These are phyloP conservation scores for Cyclophora punctaria DNA, from an alignment of 2,888 invertebrate genomes.

Conservation along the genomic window DNA sequence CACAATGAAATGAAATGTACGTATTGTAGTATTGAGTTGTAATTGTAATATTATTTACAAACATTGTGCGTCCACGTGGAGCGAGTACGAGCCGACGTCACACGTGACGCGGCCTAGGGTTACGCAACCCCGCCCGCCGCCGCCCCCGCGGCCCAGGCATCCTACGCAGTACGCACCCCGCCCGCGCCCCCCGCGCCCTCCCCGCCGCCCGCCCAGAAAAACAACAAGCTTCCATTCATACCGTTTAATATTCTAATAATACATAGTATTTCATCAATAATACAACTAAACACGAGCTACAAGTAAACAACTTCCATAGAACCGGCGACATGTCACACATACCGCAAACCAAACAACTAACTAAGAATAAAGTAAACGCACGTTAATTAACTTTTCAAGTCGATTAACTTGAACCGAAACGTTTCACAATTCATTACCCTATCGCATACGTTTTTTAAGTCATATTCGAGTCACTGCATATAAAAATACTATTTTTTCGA, in stretches of 20 bases:
- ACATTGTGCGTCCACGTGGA: constrained; percentile 16
- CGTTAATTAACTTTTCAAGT: too few species aligned
- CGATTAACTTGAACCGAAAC: too few species aligned
- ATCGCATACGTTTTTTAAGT: too few species aligned
- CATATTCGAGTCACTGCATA: too few species aligned
- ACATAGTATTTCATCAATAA: constrained; percentile 20
- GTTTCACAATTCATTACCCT: too few species aligned
- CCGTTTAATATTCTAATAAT: constrained; percentile 32
- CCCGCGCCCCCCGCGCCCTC: constrained; percentile 8
- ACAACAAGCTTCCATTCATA: constrained; percentile 36
- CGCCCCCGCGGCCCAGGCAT: constrained; percentile 3
- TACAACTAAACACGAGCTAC: background rate
- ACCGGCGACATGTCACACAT: too few species aligned
- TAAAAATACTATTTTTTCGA: too few species aligned
- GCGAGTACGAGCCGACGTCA: constrained; percentile 9
- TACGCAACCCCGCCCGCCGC: constrained; percentile 5
- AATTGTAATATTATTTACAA: constrained; percentile 15
- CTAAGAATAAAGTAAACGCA: too few species aligned
- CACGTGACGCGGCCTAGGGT: constrained; percentile 16
- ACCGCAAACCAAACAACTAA: too few species aligned
- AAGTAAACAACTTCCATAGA: too few species aligned
- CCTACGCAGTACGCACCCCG: constrained; percentile 8
- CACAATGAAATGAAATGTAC: too few species aligned
- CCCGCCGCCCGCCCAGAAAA: constrained; percentile 21
- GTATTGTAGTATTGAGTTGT: too few species aligned